Percentiles rank a stretch among this genome's conserved stretches.
Conservation (phyloP, 2,113 vertebrate species). For the Hydrolagus affinis region DNA sequence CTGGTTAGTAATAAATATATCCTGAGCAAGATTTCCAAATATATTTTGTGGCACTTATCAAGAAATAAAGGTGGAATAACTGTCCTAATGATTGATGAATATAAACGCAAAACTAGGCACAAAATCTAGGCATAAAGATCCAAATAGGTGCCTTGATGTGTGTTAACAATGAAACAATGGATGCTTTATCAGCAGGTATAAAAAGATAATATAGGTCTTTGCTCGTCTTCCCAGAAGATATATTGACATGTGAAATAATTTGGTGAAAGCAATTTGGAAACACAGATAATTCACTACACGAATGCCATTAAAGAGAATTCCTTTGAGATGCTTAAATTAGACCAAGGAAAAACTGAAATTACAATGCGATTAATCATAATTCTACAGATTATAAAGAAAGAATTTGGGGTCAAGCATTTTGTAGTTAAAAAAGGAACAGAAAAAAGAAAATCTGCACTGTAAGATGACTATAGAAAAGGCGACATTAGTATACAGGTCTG, state of each 20-base stretch:
- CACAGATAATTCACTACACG: slow-evolving; percentile 33
- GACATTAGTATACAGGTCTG: too few relatives aligned
- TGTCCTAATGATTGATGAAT: neutral
- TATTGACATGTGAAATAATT: slow-evolving; percentile 36
- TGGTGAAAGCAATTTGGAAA: slow-evolving; percentile 33
- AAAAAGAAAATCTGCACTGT: neutral
- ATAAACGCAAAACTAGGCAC: neutral
- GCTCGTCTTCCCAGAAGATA: neutral
- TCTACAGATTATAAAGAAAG: neutral
- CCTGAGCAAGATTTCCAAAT: too few relatives aligned
- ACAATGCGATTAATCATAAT: neutral
- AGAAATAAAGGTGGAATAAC: neutral
- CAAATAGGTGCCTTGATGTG: neutral
- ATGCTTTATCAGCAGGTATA: slow-evolving; percentile 34
- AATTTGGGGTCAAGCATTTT: neutral
- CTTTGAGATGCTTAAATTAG: slow-evolving; percentile 7
- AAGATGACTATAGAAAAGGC: neutral
- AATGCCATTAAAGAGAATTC: neutral
- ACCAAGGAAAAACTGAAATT: neutral
- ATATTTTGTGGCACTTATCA: too few relatives aligned
- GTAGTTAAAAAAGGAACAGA: neutral
- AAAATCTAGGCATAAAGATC: neutral
- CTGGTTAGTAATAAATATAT: too few relatives aligned
- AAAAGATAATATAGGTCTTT: slow-evolving; percentile 35
- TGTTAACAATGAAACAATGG: slow-evolving; percentile 22